phyloP scores from a whole-genome alignment of 1,140 invertebrate genomes.

The Mesaphorura yosii region DNA sequence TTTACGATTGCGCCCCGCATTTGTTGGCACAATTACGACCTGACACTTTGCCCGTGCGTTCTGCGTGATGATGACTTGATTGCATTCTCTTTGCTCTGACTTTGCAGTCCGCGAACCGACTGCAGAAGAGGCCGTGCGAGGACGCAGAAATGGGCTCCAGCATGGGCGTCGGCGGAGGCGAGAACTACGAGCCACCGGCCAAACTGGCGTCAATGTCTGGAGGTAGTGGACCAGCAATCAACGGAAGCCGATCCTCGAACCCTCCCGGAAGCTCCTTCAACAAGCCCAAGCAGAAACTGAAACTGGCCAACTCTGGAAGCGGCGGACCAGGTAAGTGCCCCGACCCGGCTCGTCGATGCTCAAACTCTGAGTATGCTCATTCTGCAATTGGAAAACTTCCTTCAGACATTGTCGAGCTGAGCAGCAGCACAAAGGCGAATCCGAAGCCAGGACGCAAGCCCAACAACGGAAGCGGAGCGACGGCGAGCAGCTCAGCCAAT shows the following conservation, averaged over 20 bases:
- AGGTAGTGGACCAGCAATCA: neutral
- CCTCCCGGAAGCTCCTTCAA: too few species aligned
- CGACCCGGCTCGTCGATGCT: too few species aligned
- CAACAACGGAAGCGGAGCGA: neutral
- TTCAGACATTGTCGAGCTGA: neutral
- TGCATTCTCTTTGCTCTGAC: neutral
- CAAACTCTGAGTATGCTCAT: too few species aligned
- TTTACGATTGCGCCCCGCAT: neutral
- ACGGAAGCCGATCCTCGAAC: too few species aligned
- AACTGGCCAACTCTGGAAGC: too few species aligned
- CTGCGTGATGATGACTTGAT: too few species aligned
- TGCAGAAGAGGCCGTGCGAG: constrained; percentile 56
- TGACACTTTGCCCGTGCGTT: too few species aligned
- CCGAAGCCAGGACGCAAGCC: too few species aligned
- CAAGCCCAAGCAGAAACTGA: too few species aligned
- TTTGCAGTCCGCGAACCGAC: neutral
- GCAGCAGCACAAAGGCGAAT: neutral
- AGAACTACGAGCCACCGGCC: constrained; percentile 56
- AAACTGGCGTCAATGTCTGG: constrained; percentile 47
- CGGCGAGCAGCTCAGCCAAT: constrained; percentile 33
- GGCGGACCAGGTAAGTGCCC: too few species aligned
- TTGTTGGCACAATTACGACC: neutral
- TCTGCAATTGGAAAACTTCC: too few species aligned
- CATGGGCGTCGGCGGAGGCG: constrained; percentile 38
- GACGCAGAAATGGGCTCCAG: constrained; percentile 49